These are phyloP conservation scores for Spea bombifrons DNA, from an alignment of 2,113 vertebrate species.

Conservation along the genomic window DNA sequence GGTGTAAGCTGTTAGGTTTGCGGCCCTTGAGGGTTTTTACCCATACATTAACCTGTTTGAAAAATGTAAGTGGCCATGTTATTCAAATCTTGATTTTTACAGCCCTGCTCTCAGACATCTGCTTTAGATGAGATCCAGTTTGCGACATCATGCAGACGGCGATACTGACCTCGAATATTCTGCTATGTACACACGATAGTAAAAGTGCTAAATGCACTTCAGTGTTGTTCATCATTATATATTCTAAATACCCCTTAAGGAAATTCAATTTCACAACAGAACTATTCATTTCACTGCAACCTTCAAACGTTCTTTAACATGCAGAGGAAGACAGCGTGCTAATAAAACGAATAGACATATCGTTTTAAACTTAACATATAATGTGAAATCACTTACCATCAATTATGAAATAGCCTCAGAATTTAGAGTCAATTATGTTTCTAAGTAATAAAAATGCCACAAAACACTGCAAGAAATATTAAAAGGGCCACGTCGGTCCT, in stretches of 20 bases:
- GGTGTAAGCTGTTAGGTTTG: too few species aligned
- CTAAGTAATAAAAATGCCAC: neutral
- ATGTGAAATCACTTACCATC: conserved; percentile 12
- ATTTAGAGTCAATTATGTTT: neutral
- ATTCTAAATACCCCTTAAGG: neutral
- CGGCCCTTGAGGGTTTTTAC: too few species aligned
- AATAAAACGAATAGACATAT: conserved; percentile 13
- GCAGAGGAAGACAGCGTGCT: neutral
- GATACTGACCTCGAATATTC: too few species aligned
- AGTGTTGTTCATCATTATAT: neutral
- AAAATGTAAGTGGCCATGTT: too few species aligned
- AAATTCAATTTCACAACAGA: conserved; percentile 14
- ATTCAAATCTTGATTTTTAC: too few species aligned
- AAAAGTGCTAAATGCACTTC: neutral
- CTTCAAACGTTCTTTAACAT: conserved; percentile 26
- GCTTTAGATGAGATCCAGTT: too few species aligned
- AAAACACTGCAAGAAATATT: neutral
- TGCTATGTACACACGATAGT: too few species aligned
- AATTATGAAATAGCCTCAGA: conserved; percentile 3
- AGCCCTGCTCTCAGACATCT: too few species aligned
- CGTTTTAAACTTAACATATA: conserved; percentile 11
- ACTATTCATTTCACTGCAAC: conserved; percentile 20
- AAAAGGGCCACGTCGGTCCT: too few species aligned
- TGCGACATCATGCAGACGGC: too few species aligned
- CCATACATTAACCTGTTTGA: too few species aligned